These are phyloP conservation scores for Caenorhabditis sp. DNA, from an alignment of 2,888 invertebrate species.

Conservation along the genomic window DNA sequence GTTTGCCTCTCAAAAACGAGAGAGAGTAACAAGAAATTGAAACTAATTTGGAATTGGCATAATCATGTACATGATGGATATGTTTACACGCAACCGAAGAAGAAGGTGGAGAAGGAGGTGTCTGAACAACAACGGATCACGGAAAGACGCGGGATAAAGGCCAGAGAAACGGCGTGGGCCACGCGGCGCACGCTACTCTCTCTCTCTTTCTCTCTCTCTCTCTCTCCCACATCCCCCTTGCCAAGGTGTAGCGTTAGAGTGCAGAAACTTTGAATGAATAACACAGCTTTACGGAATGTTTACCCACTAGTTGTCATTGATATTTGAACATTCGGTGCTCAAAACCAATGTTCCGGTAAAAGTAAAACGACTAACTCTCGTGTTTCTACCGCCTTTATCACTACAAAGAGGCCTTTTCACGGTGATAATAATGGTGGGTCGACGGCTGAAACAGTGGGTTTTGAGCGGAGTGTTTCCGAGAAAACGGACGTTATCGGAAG, in stretches of 20 bases:
- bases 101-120: neutral
- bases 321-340: neutral
- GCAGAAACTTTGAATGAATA: no score
- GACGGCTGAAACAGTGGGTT: slow-evolving; percentile 22
- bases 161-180: no score
- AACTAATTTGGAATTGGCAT: no score
- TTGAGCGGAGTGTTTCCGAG: slow-evolving; percentile 13
- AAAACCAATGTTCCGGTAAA: slow-evolving; percentile 12
- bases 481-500: slow-evolving; percentile 1
- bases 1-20: no score
- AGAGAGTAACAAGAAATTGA: no score
- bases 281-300: slow-evolving; percentile 7
- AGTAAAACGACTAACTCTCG: slow-evolving; percentile 19
- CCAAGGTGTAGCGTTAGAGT: no score
- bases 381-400: slow-evolving; percentile 12
- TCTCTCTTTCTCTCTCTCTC: no score
- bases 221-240: neutral
- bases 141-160: neutral
- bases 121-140: neutral
- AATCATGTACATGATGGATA: no score
- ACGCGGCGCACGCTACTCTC: no score
- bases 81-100: neutral
- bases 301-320: slow-evolving; percentile 4
- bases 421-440: slow-evolving; percentile 13
- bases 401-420: slow-evolving; percentile 9